A percentile compares a stretch with the other conserved stretches of the same genome.
Evolutionary conservation across 2,888 invertebrate genomes (phyloP).

Genomic region (Acronicta leporina): DNA sequence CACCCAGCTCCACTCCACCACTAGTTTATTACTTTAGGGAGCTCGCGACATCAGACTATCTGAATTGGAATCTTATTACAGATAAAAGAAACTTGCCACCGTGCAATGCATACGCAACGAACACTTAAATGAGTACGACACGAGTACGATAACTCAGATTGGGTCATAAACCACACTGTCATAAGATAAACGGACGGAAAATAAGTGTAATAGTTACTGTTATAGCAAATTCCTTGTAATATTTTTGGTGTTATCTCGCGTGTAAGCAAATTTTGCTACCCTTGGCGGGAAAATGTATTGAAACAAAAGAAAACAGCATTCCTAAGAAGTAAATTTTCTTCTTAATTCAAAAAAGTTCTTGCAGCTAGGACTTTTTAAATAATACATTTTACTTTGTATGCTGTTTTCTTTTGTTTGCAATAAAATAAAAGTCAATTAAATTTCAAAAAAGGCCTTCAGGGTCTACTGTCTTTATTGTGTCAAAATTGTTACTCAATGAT

Average conservation of each 20-base stretch:
- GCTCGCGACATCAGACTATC: slow-evolving; percentile 74
- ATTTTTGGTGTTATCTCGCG: no score
- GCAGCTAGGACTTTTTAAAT: no score
- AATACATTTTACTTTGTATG: no score
- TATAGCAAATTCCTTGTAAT: slow-evolving; percentile 9
- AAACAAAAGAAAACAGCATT: not conserved
- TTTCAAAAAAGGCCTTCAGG: no score
- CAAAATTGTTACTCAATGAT: no score
- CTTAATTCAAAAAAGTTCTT: no score
- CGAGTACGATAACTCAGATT: slow-evolving; percentile 48
- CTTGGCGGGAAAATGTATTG: slow-evolving; percentile 15
- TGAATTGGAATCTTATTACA: slow-evolving; percentile 86
- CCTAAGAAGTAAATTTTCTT: no score
- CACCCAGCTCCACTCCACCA: slow-evolving; percentile 63
- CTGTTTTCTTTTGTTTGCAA: not conserved
- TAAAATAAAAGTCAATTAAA: no score
- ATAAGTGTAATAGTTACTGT: slow-evolving; percentile 65
- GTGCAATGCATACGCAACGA: slow-evolving; percentile 81
- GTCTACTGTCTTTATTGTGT: no score
- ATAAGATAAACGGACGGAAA: slow-evolving; percentile 65
- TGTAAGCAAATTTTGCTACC: not conserved
- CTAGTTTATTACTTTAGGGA: slow-evolving; percentile 87
- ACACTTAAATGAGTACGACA: slow-evolving; percentile 54
- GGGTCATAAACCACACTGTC: slow-evolving; percentile 71
- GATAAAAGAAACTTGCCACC: slow-evolving; percentile 84